A percentile compares a stretch with the other conserved stretches of the same genome.
Conservation (phyloP, 2,113 vertebrate genomes). For the Callochromis pleurospilus region DNA sequence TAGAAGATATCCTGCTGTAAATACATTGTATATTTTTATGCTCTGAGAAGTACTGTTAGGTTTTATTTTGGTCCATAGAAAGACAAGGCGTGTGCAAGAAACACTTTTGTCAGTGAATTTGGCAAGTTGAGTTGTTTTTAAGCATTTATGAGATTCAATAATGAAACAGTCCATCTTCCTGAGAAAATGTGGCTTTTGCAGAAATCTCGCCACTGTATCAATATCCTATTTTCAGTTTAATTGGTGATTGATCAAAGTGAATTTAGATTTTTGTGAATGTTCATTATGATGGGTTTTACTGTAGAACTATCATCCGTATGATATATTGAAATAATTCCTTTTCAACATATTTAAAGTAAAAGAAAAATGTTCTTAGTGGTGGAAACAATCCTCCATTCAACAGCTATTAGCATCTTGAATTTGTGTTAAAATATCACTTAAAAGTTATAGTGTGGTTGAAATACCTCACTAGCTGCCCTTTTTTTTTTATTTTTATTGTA, state of each 20-base stretch:
- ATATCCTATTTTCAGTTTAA: not conserved
- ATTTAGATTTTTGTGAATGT: not conserved
- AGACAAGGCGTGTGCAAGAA: conserved; percentile 28
- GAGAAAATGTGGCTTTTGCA: conserved; percentile 6
- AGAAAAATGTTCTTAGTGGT: not conserved
- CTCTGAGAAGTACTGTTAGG: conserved; percentile 38
- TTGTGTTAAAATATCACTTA: not conserved
- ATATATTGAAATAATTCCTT: not conserved
- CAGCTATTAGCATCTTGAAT: not conserved
- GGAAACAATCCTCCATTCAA: not conserved
- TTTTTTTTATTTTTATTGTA: conserved; percentile 6
- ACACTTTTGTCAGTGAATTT: conserved; percentile 24
- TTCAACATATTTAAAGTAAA: not conserved
- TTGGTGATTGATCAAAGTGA: not conserved
- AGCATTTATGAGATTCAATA: conserved; percentile 20
- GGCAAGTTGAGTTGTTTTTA: conserved; percentile 9
- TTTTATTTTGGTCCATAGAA: not conserved
- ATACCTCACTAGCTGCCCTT: not conserved
- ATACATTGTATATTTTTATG: conserved; percentile 86
- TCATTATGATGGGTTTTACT: conserved; percentile 19
- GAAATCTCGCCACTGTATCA: not conserved
- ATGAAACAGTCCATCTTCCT: not conserved
- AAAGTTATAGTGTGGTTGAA: not conserved
- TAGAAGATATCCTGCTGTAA: conserved; percentile 81
- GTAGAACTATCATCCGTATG: not conserved